These are phyloP conservation scores for Heliothis virescens DNA, from an alignment of 1,140 invertebrate species.

Conservation along the genomic window DNA sequence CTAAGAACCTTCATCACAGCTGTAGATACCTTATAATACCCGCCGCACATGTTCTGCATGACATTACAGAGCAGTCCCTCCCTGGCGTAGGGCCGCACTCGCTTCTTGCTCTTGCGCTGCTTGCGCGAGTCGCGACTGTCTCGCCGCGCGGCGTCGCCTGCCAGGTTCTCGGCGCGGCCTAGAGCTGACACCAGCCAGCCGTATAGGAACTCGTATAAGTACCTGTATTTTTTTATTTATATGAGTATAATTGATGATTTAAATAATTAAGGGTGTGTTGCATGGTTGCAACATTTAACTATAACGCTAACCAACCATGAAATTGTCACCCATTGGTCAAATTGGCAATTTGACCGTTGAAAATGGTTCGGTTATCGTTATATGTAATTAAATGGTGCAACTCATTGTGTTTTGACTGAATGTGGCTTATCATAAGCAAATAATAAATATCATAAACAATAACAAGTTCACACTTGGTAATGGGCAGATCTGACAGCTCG, in stretches of 20 bases:
- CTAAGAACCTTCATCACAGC: no score
- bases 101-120: constrained; percentile 90
- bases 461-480: no score
- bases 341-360: no score
- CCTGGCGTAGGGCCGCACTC: constrained; percentile 91
- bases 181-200: constrained; percentile 97
- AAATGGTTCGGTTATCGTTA: no score
- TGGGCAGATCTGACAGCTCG: no score
- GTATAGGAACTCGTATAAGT: constrained; percentile 97
- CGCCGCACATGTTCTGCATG: constrained; percentile 97
- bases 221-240: constrained; percentile 86
- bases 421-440: no score
- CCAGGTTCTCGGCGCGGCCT: constrained; percentile 94
- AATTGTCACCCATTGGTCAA: neutral
- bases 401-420: no score
- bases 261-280: neutral
- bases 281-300: no score
- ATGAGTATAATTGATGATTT: neutral
- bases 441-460: no score
- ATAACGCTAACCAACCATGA: neutral
- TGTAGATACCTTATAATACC: constrained; percentile 94
- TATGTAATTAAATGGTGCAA: no score
- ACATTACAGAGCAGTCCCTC: constrained; percentile 96
- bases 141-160: constrained; percentile 85
- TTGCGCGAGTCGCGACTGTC: constrained; percentile 53